Evolutionary conservation across 1,140 invertebrate species (phyloP).

Genomic region (Atta colombica): DNA sequence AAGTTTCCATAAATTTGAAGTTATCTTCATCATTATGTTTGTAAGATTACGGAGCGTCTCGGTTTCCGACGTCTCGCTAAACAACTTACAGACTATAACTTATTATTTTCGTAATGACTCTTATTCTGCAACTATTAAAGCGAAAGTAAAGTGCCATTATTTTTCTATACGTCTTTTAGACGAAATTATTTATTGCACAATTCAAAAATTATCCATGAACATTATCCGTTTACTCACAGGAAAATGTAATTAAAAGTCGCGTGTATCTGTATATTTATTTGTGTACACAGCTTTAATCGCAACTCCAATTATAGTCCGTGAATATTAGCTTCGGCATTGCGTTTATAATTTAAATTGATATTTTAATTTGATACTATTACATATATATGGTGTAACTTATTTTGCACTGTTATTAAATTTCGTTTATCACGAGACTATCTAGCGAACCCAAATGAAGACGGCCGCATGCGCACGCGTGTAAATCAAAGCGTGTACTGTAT

Average conservation of each 20-base stretch:
- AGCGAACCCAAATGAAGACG: background rate
- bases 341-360: constrained; percentile 19
- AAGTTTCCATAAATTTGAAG: constrained; percentile 25
- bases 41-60: constrained; percentile 30
- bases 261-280: background rate
- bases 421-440: background rate
- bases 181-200: background rate
- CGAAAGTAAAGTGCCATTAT: background rate
- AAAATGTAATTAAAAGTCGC: background rate
- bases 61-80: constrained; percentile 30
- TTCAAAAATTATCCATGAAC: constrained; percentile 7
- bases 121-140: background rate
- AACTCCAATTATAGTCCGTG: background rate
- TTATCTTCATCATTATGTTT: constrained; percentile 18
- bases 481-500: constrained; percentile 23
- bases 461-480: background rate
- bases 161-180: background rate
- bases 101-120: constrained; percentile 18
- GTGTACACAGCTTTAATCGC: background rate
- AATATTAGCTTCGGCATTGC: background rate
- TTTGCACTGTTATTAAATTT: constrained; percentile 25
- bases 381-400: background rate
- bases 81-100: background rate
- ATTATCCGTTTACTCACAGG: background rate
- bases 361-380: background rate